Percentiles rank a stretch among this genome's conserved stretches.
These are phyloP conservation scores for Orcinus orca DNA, from an alignment of 2,113 vertebrate genomes.

Conservation along the genomic window DNA sequence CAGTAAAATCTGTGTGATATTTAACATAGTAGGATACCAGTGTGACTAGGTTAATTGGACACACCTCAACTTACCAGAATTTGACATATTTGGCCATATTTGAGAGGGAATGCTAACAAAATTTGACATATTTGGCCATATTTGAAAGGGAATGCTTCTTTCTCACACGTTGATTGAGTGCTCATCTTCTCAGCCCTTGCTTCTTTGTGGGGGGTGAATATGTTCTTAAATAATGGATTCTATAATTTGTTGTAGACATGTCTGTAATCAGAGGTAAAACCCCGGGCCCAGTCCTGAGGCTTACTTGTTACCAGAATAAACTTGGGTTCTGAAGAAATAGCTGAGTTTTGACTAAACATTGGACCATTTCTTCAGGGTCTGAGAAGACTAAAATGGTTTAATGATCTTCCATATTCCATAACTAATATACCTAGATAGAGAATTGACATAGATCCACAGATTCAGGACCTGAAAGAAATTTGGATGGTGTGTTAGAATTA, in stretches of 20 bases:
- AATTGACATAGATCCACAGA: background rate
- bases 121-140: background rate
- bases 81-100: background rate
- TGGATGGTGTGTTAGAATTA: constrained; percentile 2
- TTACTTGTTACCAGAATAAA: constrained; percentile 30
- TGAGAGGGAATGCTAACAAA: background rate
- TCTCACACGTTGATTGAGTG: background rate
- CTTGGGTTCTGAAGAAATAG: constrained; percentile 7
- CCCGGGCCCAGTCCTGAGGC: background rate
- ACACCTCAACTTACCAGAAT: background rate
- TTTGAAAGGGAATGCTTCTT: background rate
- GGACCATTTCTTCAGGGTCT: background rate
- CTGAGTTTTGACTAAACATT: background rate
- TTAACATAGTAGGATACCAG: background rate
- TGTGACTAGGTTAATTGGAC: background rate
- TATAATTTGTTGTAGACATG: background rate
- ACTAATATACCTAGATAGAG: background rate
- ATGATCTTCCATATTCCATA: background rate
- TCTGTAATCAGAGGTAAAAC: constrained; percentile 5
- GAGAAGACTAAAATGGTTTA: background rate
- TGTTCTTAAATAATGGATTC: background rate
- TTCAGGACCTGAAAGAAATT: constrained; percentile 14
- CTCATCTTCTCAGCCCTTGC: background rate
- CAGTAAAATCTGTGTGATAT: background rate
- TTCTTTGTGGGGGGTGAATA: background rate